Base-by-base conservation (phyloP, 1,140 invertebrate genomes). In the Arion vulgaris region DNA sequence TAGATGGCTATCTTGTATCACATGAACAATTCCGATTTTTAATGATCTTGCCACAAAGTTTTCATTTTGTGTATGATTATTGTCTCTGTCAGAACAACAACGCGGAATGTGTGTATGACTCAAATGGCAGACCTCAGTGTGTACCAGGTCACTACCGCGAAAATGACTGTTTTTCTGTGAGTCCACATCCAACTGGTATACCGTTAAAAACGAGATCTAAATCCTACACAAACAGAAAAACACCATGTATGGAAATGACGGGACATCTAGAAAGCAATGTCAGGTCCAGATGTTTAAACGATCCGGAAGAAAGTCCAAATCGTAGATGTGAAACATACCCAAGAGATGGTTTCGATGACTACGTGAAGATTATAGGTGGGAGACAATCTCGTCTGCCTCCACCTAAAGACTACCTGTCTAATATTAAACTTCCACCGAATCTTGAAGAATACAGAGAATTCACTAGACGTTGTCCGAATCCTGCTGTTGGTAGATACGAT, bases 401-500 rank as follows among this genome's bases (percentile, higher is more conserved):
- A 1, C 41, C 41, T 0, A 36, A 57, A 15, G 28, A 71, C 41
- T 38, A 69, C 39, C 15, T 49, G 38, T 26, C 28, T 7, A n/a
- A 69, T 0, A 5, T 71, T 5, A 80, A 72, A 28, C 68, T 80
- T 17, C 78, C 78, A 9, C 78, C 39, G 1, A 0, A 80, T 13
- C n/a, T 80, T 5, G 78, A 39, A 17, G 78, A 80, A 39, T 80
- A 80, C 41, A 53, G 68, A 36, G 78, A 80, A 41, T 80, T 80
- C 45, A 80, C 45, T 2, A 69, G 39, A 32, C 78, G 78, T 38
- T 80, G 78, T 34, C 78, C 78, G 0, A 80, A 80, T 34, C 68
- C 32, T 7, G n/a, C 1, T 15, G 5, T 80, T 11, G 66, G 78
- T 26, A 38, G 78, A 38, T 80, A 71, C 41, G 78, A 80, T 38